phyloP scores from a whole-genome alignment of 2,888 invertebrate genomes.

The Melanotus villosus region DNA sequence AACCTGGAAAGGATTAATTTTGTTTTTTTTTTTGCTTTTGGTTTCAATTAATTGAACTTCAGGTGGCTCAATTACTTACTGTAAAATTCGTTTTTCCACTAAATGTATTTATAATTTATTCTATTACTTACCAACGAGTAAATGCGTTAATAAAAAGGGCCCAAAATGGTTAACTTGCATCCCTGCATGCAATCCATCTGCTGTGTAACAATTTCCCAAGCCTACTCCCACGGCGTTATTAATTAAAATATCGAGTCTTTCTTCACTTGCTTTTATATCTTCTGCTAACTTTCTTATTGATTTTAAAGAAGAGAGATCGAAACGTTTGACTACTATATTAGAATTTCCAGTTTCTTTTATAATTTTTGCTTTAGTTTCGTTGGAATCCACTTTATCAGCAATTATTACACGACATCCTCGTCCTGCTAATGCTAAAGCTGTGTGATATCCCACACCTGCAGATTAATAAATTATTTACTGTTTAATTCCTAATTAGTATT shows the following conservation, averaged over 20 bases:
- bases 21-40: too few relatives aligned
- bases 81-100: not conserved
- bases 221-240: conserved; percentile 73
- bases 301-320: conserved; percentile 70
- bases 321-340: conserved; percentile 63
- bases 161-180: conserved; percentile 78
- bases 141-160: conserved; percentile 66
- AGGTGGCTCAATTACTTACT: too few relatives aligned
- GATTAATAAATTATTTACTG: too few relatives aligned
- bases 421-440: conserved; percentile 63
- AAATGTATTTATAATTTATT: not conserved
- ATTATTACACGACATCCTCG: conserved; percentile 70
- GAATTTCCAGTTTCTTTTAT: conserved; percentile 57
- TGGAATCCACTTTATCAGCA: conserved; percentile 66
- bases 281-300: conserved; percentile 74
- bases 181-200: conserved; percentile 74
- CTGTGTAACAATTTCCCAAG: conserved; percentile 67
- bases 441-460: conserved; percentile 64
- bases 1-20: conserved; percentile 67
- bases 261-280: conserved; percentile 70
- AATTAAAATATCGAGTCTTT: conserved; percentile 73
- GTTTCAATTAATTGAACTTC: too few relatives aligned
- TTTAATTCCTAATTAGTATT: too few relatives aligned
- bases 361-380: conserved; percentile 55
- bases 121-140: conserved; percentile 27